Evolutionary conservation across 2,797 vertebrate genomes (phyloP), one percentile per base, ranked within the genome.

Genomic region (Ctenochaetus hawaiiensis): DNA sequence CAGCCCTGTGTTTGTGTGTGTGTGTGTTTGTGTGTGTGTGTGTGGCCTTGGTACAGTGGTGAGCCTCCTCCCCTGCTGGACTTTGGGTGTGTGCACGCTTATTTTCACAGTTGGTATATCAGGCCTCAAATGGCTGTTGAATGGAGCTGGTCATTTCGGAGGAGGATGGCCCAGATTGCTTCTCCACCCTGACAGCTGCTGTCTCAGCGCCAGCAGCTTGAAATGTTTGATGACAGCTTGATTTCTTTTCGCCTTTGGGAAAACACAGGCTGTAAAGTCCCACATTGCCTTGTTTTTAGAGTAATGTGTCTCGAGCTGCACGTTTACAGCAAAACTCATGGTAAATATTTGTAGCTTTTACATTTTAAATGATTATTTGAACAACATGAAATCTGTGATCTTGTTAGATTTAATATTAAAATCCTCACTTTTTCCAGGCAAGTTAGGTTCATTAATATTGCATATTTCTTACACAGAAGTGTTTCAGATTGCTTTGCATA

Each of bases 91-190:
- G 84, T 82, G 72, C 61, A 64, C 2, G 69, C 86, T 84, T 93
- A 90, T 93, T 92, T 92, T 92, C 87, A 88, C 93, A 93, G 90
- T 92, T 92, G 90, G 68, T 78, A 51, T 64, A 78, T 82, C 69
- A 60, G 84, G 76, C 79, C 68, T 89, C 83, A 85, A 78, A 88
- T 84, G 89, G 80, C 79, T 57, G 68, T 39, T 51, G 70, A 72
- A 59, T 47, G 16, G 78, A 82, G 77, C 66, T 59, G 82, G 84
- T 84, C 80, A 72, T 77, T 77, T 78, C 63, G 54, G 79, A 74
- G 54, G 79, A 74, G 30, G 85, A 74, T 43, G 80, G 69, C 75
- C 72, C 57, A 47, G 60, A 78, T 79, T 71, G 79, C 84, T 64
- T 45, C 71, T 84, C 67, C 81, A 47, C 76, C 47, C 67, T 65